phyloP scores from a whole-genome alignment of 1,140 invertebrate species.

The Drosophila ironensis region DNA sequence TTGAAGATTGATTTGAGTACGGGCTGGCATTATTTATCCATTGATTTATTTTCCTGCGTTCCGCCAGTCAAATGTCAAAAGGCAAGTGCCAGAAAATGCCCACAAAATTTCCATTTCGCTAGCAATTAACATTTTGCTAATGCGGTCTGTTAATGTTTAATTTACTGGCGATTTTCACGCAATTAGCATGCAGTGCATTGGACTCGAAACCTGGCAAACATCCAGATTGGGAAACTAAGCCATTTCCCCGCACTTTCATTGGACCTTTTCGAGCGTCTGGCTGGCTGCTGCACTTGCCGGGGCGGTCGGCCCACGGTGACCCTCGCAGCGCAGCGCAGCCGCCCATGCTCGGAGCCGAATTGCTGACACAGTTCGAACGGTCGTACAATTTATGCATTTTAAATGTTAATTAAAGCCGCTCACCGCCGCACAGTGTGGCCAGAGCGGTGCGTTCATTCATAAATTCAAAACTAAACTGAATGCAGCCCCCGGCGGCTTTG shows the following conservation, averaged over 20 bases:
- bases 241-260: slow-evolving; percentile 14
- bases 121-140: slow-evolving; percentile 31
- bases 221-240: background rate
- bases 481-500: slow-evolving; percentile 29
- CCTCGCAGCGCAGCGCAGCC: no score
- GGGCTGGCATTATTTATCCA: slow-evolving; percentile 2
- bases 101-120: slow-evolving; percentile 13
- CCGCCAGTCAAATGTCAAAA: slow-evolving; percentile 36
- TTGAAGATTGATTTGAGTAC: slow-evolving; percentile 13
- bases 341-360: slow-evolving; percentile 34
- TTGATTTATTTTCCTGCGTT: background rate
- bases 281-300: slow-evolving; percentile 31
- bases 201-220: slow-evolving; percentile 1
- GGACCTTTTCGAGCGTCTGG: slow-evolving; percentile 1
- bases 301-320: slow-evolving; percentile 23
- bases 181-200: background rate
- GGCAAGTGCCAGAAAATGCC: slow-evolving; percentile 3
- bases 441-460: slow-evolving; percentile 37
- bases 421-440: slow-evolving; percentile 20
- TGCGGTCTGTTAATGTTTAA: slow-evolving; percentile 19
- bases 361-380: slow-evolving; percentile 56
- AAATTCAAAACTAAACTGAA: slow-evolving; percentile 49
- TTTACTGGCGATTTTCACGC: slow-evolving; percentile 18
- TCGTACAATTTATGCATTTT: slow-evolving; percentile 58
- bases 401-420: slow-evolving; percentile 49